Evolutionary conservation across 2,888 invertebrate species (phyloP), one percentile per base, ranked within the genome.

Genomic region (Argyresthia goedartella): DNA sequence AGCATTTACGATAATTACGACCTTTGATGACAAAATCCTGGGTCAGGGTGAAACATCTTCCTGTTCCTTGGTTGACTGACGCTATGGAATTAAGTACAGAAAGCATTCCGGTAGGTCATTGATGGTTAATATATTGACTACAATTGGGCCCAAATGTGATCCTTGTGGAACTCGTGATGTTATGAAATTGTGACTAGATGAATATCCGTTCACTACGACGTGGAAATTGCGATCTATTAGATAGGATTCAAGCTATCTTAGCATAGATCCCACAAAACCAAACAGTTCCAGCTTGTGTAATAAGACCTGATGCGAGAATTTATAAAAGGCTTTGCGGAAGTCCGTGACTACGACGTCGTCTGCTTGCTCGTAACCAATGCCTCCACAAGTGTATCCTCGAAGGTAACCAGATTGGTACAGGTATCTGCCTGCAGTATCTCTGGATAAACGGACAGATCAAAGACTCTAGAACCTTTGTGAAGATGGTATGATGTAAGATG

Each of bases 111-210:
- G n/a, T n/a, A n/a, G n/a, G n/a, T n/a, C n/a, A 11, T 43, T 13
- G n/a, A 10, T 43, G n/a, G n/a, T 43, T 10, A 43, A 43, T 13
- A 43, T 11, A 43, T 43, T 43, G n/a, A 43, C 7, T 11, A 43
- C 9, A 13, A 43, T 13, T 4, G 43, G 43, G 43, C 48, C 47
- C 11, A 52, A 15, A 13, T 43, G 48, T 6, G 48, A 52, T 8
- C 52, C 52, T 39, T 52, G 52, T 6, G 48, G 48, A 10, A 52
- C 48, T 4, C 52, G 48, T 10, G 52, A 36, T 10, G 52, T 11
- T 0, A 45, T 45, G 1, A 4, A 34, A 15, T 42, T 48, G 14
- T 10, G 9, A 11, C 8, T 10, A 2, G 47, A 52, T 47, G 46
- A 13, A 7, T 42, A 45, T 10, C 52, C 47, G n/a, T 48, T 43